Base-by-base conservation (phyloP, 2,888 invertebrate genomes). In the Trissolcus brochymenae region DNA sequence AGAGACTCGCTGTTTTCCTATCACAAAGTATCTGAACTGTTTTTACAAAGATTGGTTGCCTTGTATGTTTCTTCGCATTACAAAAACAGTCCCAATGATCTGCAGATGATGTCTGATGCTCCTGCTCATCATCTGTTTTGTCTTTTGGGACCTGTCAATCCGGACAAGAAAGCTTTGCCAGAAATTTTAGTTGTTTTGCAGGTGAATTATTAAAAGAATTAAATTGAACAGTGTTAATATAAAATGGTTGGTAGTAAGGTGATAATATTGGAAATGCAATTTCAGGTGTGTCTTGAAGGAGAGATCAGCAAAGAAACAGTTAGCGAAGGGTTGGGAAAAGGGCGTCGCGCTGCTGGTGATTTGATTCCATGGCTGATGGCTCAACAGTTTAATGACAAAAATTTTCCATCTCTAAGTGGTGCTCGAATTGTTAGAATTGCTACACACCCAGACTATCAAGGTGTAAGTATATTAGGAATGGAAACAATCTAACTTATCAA, bases 311-410 rank as follows among this genome's bases (percentile, higher is more conserved):
- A 93, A 82, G 90, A 87, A 85, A 86, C 94, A 1, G 94, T 98
- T 1, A 91, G 91, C 2, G 94, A 95, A 84, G 95, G 94, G 29
- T 90, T 98, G 65, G 93, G 95, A 0, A 92, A 96, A 79, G 98
- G 98, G 0, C 95, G 95, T 84, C 93, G 96, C 84, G 97, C 98
- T 0, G 94, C 97, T 6, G 99, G 99, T 0, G 99, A 99, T 90
- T 91, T 99, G 11, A 98, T 99, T 81, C 99, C 99, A 0, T 99
- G 99, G 99, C 98, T 98, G 65, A 91, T 99, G 2, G 96, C 97
- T 4, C 98, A 99, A 86, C 98, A 99, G 89, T 98, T 95, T 90
- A 96, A 97, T 64, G 98, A 99, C 88, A 92, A 93, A 76, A 95
- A 98, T 88, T 99, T 99, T 89, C 97, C 98, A 0, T 93, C 94